Conservation (phyloP, 2,888 invertebrate species). For the Epinotia nisella region DNA sequence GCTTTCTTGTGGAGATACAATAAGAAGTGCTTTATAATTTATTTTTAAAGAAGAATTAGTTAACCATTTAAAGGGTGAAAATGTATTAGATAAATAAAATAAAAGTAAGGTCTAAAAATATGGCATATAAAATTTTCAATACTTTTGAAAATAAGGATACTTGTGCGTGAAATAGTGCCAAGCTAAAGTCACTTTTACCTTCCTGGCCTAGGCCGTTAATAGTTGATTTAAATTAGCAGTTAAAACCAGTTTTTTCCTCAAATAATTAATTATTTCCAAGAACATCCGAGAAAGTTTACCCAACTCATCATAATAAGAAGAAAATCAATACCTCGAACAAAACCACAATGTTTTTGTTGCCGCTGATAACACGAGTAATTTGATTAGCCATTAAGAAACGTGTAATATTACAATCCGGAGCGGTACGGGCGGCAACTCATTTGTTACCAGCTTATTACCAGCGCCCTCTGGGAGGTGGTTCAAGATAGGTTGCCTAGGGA, state of each 20-base stretch:
- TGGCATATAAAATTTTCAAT: background rate
- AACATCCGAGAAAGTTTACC: background rate
- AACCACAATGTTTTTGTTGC: conserved; percentile 13
- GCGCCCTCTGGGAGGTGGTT: conserved; percentile 53
- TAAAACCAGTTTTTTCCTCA: background rate
- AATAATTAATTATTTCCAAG: background rate
- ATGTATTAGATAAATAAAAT: too few relatives aligned
- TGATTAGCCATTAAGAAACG: conserved; percentile 44
- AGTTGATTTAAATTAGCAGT: background rate
- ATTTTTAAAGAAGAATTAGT: too few relatives aligned
- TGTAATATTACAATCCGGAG: conserved; percentile 44
- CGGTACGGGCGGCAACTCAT: conserved; percentile 60
- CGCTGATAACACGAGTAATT: conserved; percentile 32
- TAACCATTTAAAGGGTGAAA: too few relatives aligned
- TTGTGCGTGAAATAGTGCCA: background rate
- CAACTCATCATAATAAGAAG: background rate
- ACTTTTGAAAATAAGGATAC: background rate
- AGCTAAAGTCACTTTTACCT: background rate
- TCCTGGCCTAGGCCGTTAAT: background rate
- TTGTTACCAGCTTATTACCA: conserved; percentile 71
- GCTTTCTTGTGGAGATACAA: background rate
- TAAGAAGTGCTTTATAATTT: too few relatives aligned
- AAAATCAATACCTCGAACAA: conserved; percentile 4
- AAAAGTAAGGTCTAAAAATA: too few relatives aligned
- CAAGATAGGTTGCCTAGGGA: conserved; percentile 61